Conservation (phyloP, 2,888 invertebrate genomes). For the Linyphia triangularis region DNA sequence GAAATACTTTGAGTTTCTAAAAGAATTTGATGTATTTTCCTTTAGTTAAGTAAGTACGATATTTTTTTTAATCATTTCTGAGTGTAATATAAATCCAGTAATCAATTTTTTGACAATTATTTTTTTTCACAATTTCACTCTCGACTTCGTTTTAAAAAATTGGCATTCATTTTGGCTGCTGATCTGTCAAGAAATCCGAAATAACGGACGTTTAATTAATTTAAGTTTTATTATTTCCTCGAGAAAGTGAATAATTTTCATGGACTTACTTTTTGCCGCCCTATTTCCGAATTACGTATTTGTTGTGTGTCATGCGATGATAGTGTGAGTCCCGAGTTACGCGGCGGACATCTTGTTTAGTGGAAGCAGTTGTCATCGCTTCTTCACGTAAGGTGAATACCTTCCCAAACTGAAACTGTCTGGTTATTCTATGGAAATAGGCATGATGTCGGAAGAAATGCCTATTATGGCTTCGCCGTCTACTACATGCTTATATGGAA, state of each 20-base stretch:
- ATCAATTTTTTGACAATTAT: conserved; percentile 10
- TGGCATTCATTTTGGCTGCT: conserved; percentile 62
- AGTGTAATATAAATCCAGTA: neutral
- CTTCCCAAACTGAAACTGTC: conserved; percentile 20
- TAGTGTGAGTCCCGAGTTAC: conserved; percentile 41
- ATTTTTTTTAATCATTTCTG: conserved; percentile 16
- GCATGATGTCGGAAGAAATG: conserved; percentile 72
- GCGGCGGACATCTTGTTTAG: conserved; percentile 73
- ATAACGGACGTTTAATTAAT: conserved; percentile 12
- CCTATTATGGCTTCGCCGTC: conserved; percentile 59
- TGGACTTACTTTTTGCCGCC: conserved; percentile 1
- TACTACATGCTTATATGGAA: conserved; percentile 69
- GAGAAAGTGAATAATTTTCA: conserved; percentile 12
- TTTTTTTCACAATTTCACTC: conserved; percentile 62
- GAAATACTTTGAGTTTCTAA: conserved; percentile 56
- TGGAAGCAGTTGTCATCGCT: conserved; percentile 49
- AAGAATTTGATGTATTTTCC: conserved; percentile 21
- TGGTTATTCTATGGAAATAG: conserved; percentile 51
- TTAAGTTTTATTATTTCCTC: neutral
- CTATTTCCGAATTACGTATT: neutral
- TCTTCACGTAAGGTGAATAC: conserved; percentile 5
- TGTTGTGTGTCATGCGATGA: conserved; percentile 48
- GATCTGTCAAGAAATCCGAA: conserved; percentile 21
- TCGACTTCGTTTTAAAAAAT: conserved; percentile 68
- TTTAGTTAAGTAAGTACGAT: conserved; percentile 25